Base-by-base conservation (phyloP, 2,888 invertebrate genomes). In the Ischnus inquisitorius region DNA sequence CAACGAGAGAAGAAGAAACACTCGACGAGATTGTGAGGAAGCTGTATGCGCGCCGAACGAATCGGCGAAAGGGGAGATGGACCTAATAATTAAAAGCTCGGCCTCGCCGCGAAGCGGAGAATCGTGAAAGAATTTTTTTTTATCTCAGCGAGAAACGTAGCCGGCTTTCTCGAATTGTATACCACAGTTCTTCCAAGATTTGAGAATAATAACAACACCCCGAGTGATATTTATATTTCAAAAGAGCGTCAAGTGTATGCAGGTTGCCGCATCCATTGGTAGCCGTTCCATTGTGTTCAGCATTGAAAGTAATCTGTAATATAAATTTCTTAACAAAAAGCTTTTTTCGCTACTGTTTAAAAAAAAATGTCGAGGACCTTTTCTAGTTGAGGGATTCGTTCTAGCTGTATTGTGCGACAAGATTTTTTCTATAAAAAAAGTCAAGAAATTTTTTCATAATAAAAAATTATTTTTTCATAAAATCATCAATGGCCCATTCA, bases 41-140 rank as follows among this genome's bases (percentile, higher is more conserved):
- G 51, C 51, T 68, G 69, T 69, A 51, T 62, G 28, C 22, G 28
- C 41, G 46, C 16, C 28, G 60, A 51, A 43, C 25, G 22, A 80
- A 75, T 75, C n/a, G n/a, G n/a, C n/a, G n/a, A n/a, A n/a, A n/a
- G n/a, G 19, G 51, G 19, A 2, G 34, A 48, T 62, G 68, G 28
- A 43, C 5, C 68, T 51, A 51, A 81, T 81, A 69, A 75, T 75
- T 62, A 39, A 75, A 28, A 28, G 22, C 28, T 41, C 16, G 22
- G 54, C 22, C 16, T 80, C 43, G 14, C 46, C 57, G 64, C 3
- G 19, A 16, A 2, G 34, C 41, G 8, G 10, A 54, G 19, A 10
- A 71, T 54, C 10, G 41, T 28, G 39, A 62, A 28, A 43, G 51
- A 14, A n/a, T 19, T 74, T 60, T 48, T 46, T 39, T 64, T n/a